Evolutionary conservation across 1,140 invertebrate species (phyloP).

Genomic region (Aphidius ervi): DNA sequence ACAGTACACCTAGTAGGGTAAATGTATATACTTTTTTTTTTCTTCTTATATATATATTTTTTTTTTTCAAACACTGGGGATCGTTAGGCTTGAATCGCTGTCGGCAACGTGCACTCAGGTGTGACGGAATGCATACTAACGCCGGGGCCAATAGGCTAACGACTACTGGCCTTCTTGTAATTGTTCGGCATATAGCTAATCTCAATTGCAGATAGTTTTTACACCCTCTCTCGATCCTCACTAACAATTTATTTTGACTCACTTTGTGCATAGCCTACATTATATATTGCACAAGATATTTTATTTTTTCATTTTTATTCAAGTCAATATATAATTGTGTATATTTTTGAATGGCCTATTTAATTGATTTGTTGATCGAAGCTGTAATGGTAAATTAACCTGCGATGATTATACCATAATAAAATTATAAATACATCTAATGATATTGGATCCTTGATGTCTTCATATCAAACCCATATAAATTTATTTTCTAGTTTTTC

Average conservation of each 20-base stretch:
- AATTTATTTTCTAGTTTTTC: no score
- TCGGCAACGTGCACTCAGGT: slow-evolving; percentile 37
- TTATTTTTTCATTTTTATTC: no score
- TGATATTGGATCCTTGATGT: no score
- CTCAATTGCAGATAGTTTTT: neutral
- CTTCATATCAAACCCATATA: no score
- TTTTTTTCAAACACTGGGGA: slow-evolving; percentile 7
- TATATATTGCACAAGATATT: no score
- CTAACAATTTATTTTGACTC: neutral
- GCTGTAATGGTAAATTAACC: no score
- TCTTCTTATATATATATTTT: neutral
- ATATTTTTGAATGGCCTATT: no score
- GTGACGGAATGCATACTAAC: slow-evolving; percentile 49
- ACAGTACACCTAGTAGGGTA: neutral
- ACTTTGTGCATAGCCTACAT: neutral
- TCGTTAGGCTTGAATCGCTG: slow-evolving; percentile 28
- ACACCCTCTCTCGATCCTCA: neutral
- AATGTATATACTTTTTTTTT: slow-evolving; percentile 25
- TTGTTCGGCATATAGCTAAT: slow-evolving; percentile 32
- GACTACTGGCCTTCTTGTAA: slow-evolving; percentile 48
- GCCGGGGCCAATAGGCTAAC: slow-evolving; percentile 45
- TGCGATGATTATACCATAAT: no score
- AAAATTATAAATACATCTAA: no score
- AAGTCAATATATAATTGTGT: no score
- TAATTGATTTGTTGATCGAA: no score